Base-by-base conservation (phyloP, 1,140 invertebrate species). In the Manduca sexta region DNA sequence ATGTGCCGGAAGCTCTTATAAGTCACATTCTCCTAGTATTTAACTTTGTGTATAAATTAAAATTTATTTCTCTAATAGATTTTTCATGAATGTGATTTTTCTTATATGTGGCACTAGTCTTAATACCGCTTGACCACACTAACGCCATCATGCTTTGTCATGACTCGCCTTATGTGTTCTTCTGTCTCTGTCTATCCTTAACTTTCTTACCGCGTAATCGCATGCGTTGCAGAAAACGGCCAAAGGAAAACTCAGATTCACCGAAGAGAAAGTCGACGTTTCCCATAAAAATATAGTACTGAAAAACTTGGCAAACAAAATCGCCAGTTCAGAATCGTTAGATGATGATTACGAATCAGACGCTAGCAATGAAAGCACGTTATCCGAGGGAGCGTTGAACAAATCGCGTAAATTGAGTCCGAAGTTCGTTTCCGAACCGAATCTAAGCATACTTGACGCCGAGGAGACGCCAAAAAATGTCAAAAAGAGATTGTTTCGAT, bases 351-450 rank as follows among this genome's bases (percentile, higher is more conserved):
- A 78, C 21, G 78, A 82, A 26, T 84, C 82, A 1, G 82, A 85
- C 13, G 65, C 59, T 0, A 85, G 80, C 18, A 75, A 83, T 17
- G 79, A 82, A 21, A 83, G 77, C 43, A 84, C 80, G 0, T 38
- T 83, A 16, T 85, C 82, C 12, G 84, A 87, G 34, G 75, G 83
- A 2, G 76, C 70, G 0, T 57, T 82, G 33, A 75, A 68, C 40
- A 70, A 56, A 58, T 70, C 77, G 0, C 61, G 56, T 10, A 85
- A 84, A 67, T 29, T 63, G 4, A 85, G 83, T 40, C 83, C 84
- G 0, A 87, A 86, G 60, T 87, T 86, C 48, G 82, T 81, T 2
- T 87, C 84, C 1, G 84, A 87, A 53, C 84, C 84, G 5, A 87
- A 86, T 65, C 59, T 86, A 16, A 87, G 80, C 35, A 62, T 69